These are phyloP conservation scores for Chlorodrepanis virens DNA, from an alignment of 2,113 vertebrate species.

Conservation along the genomic window DNA sequence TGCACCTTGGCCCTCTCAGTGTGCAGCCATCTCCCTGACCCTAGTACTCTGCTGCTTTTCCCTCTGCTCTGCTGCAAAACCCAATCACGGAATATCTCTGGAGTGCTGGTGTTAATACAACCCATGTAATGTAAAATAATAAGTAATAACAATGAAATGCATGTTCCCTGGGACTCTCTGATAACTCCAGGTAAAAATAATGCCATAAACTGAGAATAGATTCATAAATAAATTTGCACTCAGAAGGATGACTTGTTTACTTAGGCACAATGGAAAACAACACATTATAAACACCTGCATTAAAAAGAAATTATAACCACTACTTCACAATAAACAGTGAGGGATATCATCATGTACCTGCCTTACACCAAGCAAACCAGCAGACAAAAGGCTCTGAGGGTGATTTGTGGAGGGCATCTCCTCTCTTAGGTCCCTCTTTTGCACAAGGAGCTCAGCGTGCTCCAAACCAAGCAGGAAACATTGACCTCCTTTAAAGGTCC, in stretches of 20 bases:
- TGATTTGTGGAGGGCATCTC: neutral
- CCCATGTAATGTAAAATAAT: neutral
- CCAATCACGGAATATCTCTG: neutral
- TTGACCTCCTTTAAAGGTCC: neutral
- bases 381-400: neutral
- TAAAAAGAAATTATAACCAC: constrained; percentile 42
- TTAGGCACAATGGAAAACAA: constrained; percentile 25
- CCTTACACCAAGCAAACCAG: neutral
- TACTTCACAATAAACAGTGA: constrained; percentile 9
- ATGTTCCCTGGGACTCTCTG: constrained; percentile 13
- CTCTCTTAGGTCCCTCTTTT: neutral
- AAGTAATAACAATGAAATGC: constrained; percentile 44
- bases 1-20: neutral
- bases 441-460: neutral
- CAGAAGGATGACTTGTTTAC: constrained; percentile 53
- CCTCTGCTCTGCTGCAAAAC: neutral
- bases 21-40: neutral
- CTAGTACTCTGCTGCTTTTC: neutral
- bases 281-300: constrained; percentile 22
- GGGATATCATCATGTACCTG: constrained; percentile 21
- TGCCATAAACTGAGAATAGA: constrained; percentile 11
- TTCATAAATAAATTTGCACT: constrained; percentile 52
- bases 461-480: neutral
- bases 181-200: constrained; percentile 52
- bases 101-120: neutral